Evolutionary conservation across 2,797 vertebrate genomes (phyloP).

Genomic region (Nannoperca australis): DNA sequence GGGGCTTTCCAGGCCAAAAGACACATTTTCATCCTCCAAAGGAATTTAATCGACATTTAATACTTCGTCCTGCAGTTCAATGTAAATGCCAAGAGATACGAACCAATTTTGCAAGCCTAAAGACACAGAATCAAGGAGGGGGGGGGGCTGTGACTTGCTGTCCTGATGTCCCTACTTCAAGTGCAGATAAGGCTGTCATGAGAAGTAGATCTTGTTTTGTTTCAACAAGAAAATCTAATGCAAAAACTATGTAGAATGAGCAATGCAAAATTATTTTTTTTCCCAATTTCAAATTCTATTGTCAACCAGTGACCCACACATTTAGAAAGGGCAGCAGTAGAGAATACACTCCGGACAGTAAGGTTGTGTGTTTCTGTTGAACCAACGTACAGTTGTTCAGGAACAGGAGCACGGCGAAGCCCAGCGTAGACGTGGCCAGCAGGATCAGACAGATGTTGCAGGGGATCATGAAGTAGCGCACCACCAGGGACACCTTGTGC

Average conservation of each 20-base stretch:
- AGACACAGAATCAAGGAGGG: conserved; percentile 21
- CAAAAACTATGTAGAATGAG: conserved; percentile 1
- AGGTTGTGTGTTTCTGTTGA: conserved; percentile 28
- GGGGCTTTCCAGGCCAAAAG: conserved; percentile 40
- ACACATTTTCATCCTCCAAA: conserved; percentile 69
- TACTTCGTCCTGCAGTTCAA: conserved; percentile 77
- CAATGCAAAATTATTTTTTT: neutral
- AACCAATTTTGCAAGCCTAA: conserved; percentile 51
- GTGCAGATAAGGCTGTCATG: conserved; percentile 46
- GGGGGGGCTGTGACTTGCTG: conserved; percentile 33
- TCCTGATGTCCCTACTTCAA: conserved; percentile 53
- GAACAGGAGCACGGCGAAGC: conserved; percentile 95
- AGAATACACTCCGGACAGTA: neutral
- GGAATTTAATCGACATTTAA: conserved; percentile 79
- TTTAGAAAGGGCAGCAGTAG: conserved; percentile 4
- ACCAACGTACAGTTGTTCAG: conserved; percentile 96
- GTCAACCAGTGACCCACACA: neutral
- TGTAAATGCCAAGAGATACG: conserved; percentile 81
- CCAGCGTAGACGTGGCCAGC: conserved; percentile 94
- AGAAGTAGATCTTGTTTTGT: conserved; percentile 14
- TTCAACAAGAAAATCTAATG: conserved; percentile 16
- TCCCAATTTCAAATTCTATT: too few species aligned
- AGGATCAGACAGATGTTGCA: conserved; percentile 99
- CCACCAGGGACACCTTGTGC: conserved; percentile 95
- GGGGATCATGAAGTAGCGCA: conserved; percentile 97